Evolutionary conservation across 1,140 invertebrate genomes (phyloP), one percentile per base, ranked within the genome.

Genomic region (Anastrepha obliqua): DNA sequence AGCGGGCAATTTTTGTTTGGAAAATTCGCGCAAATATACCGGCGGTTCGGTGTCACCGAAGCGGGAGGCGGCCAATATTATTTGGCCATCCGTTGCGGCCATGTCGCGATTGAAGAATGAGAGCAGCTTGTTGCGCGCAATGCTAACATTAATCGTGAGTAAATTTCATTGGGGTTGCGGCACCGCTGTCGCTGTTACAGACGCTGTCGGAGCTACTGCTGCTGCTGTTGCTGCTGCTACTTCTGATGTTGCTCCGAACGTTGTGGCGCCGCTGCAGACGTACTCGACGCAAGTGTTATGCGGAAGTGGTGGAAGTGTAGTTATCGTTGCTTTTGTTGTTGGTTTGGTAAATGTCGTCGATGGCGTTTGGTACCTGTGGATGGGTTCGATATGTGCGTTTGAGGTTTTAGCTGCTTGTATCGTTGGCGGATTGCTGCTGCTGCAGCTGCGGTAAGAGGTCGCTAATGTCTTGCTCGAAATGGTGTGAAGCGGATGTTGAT

Each of bases 11-110:
- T 96, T 95, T 89, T 96, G 95, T 90, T 97, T 97, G 90, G 95
- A 95, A 51, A 97, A 95, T 91, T 93, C 93, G 88, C 92, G 91
- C 88, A 93, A 89, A 87, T 93, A 93, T 44, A 92, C 90, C 70
- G 92, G 90, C 89, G 91, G 89, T 85, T 86, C 88, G 11, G 97
- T 96, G 90, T 97, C 97, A 85, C 96, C 95, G 97, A 98, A 99
- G 90, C 97, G 95, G 62, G 96, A 96, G 87, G 96, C 96, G 91
- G 96, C 96, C 92, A 97, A 96, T 91, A 97, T 95, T 91, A 97
- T 96, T 94, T 97, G 96, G 93, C 96, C 96, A 94, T 97, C 96
- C 88, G 96, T 97, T 93, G 96, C 96, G 94, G 96, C 96, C 96
- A 97, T 97, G 89, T 93, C 92, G 91, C 92, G 91, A 86, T 91